These are phyloP conservation scores for Ptychoptera contaminata DNA, from an alignment of 2,888 invertebrate species.

Conservation along the genomic window DNA sequence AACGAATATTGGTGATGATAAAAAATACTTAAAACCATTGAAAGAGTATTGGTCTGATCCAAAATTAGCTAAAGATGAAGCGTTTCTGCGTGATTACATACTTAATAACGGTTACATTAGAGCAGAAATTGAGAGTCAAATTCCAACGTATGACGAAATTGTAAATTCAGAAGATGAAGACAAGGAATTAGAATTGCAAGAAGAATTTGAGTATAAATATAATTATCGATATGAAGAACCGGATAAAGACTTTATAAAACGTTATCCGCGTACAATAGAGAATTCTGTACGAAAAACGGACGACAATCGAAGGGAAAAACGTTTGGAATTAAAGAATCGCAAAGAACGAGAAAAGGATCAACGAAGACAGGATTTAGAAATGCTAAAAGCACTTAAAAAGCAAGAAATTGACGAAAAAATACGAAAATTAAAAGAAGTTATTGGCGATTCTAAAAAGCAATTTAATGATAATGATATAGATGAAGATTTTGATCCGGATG, in stretches of 20 bases:
- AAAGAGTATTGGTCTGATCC: slow-evolving; percentile 76
- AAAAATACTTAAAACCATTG: slow-evolving; percentile 52
- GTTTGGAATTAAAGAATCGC: slow-evolving; percentile 55
- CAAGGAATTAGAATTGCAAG: slow-evolving; percentile 60
- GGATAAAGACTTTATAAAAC: slow-evolving; percentile 79
- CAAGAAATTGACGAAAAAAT: slow-evolving; percentile 85
- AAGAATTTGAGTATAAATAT: slow-evolving; percentile 84
- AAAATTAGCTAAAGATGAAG: slow-evolving; percentile 66
- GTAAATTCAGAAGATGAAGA: slow-evolving; percentile 64
- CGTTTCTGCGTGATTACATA: slow-evolving; percentile 84
- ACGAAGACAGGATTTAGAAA: slow-evolving; percentile 74
- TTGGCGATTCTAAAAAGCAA: slow-evolving; percentile 52
- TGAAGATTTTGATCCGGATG: slow-evolving; percentile 78
- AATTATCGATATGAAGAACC: slow-evolving; percentile 96
- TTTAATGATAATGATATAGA: slow-evolving; percentile 64
- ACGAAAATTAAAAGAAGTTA: slow-evolving; percentile 67
- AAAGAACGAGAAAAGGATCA: slow-evolving; percentile 63
- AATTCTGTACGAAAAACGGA: slow-evolving; percentile 68
- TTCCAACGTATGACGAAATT: slow-evolving; percentile 50
- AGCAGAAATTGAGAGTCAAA: slow-evolving; percentile 31
- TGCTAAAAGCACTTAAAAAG: slow-evolving; percentile 70
- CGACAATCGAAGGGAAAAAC: slow-evolving; percentile 59
- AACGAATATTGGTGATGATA: slow-evolving; percentile 40
- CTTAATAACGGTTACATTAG: slow-evolving; percentile 60
- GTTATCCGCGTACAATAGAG: slow-evolving; percentile 80